These are phyloP conservation scores for Lacerta viridis DNA, from an alignment of 2,797 vertebrate genomes.

Conservation along the genomic window DNA sequence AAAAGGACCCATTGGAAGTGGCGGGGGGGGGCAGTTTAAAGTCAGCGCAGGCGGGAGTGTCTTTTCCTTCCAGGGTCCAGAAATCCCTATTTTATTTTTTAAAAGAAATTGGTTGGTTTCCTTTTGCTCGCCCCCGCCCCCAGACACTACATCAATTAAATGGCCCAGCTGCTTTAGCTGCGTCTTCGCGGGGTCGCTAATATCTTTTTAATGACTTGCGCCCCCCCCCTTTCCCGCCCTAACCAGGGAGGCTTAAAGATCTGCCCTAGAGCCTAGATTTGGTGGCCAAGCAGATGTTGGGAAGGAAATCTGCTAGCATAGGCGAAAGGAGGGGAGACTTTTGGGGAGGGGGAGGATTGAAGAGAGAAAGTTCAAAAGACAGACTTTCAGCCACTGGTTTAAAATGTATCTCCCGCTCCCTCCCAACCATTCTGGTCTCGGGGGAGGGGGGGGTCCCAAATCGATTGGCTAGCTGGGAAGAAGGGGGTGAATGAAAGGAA, in stretches of 20 bases:
- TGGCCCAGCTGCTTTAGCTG: constrained; percentile 7
- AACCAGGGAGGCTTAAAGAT: constrained; percentile 68
- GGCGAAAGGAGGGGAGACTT: not conserved
- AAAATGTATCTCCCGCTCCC: constrained; percentile 77
- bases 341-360: not conserved
- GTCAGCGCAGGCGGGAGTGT: not conserved
- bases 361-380: constrained; percentile 83
- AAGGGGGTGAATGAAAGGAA: constrained; percentile 33
- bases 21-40: accelerated
- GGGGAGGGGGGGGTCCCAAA: constrained; percentile 18
- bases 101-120: not conserved
- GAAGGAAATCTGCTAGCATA: not conserved
- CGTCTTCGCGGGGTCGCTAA: constrained; percentile 77
- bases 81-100: accelerated
- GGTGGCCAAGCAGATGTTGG: constrained; percentile 82
- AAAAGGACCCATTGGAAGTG: not conserved
- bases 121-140: not conserved
- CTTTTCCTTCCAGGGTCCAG: accelerated
- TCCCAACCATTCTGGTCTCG: constrained; percentile 76
- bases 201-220: constrained; percentile 85
- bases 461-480: constrained; percentile 46
- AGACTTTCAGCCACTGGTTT: constrained; percentile 74
- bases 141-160: constrained; percentile 51
- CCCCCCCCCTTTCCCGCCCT: not conserved
- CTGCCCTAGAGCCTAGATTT: constrained; percentile 83